These are phyloP conservation scores for Acanthosepion pharaonis DNA, from an alignment of 2,888 invertebrate species.

Conservation along the genomic window DNA sequence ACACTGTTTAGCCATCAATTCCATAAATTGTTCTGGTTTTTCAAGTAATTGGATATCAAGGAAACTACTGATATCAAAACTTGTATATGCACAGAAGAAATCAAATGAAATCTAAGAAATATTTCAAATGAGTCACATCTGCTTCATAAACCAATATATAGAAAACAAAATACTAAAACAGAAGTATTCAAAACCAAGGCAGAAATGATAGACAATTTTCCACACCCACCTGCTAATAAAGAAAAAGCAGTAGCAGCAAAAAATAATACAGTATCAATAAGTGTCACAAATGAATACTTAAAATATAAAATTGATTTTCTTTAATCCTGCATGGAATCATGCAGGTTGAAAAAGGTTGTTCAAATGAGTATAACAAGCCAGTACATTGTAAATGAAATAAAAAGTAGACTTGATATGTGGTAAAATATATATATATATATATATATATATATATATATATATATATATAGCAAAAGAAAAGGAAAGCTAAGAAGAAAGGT, in stretches of 20 bases:
- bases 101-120: neutral
- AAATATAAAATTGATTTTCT: neutral
- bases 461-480: neutral
- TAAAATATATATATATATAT: neutral
- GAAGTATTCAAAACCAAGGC: neutral
- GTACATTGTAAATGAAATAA: neutral
- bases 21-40: neutral
- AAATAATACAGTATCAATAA: neutral
- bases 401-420: neutral
- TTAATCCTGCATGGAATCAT: neutral
- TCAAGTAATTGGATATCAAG: neutral
- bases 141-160: neutral
- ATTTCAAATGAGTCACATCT: neutral
- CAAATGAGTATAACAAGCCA: neutral
- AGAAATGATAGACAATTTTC: neutral
- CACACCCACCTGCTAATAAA: neutral
- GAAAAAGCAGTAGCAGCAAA: neutral
- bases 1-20: neutral
- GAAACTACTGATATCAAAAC: neutral
- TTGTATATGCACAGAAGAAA: neutral
- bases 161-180: neutral
- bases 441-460: neutral
- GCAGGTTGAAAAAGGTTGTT: neutral
- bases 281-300: neutral
- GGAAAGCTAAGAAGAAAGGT: neutral